Evolutionary conservation across 2,888 invertebrate species (phyloP).

Genomic region (Sipunculus nudus): DNA sequence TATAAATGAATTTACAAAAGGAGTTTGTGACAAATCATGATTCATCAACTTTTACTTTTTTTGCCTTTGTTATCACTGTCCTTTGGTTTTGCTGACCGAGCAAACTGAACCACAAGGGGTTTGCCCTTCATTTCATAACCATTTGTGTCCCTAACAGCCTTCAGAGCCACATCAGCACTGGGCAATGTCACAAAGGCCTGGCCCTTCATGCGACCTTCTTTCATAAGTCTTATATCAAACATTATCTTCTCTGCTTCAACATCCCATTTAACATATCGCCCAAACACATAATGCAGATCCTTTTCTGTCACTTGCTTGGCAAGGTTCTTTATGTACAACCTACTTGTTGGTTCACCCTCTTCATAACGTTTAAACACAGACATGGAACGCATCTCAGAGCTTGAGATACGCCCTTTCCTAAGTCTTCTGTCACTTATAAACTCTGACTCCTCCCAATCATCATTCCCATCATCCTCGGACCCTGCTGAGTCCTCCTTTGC

Average conservation of each 20-base stretch:
- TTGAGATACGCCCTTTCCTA: conserved; percentile 73
- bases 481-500: conserved; percentile 34
- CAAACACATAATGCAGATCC: conserved; percentile 77
- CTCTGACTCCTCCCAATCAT: conserved; percentile 48
- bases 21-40: not conserved
- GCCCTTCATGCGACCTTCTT: conserved; percentile 95
- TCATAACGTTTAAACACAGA: conserved; percentile 88
- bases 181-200: conserved; percentile 92
- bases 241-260: conserved; percentile 66
- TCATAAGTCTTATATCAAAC: conserved; percentile 83
- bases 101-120: conserved; percentile 91
- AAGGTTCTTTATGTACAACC: conserved; percentile 92
- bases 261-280: conserved; percentile 72
- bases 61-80: conserved; percentile 2
- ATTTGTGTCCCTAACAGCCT: conserved; percentile 85
- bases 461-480: conserved; percentile 44
- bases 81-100: conserved; percentile 68
- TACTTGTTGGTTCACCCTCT: conserved; percentile 80
- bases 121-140: conserved; percentile 86
- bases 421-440: conserved; percentile 75
- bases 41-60: not conserved
- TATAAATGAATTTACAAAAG: no score
- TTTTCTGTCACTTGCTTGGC: conserved; percentile 80
- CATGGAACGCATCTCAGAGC: conserved; percentile 71
- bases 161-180: conserved; percentile 75